Evolutionary conservation across 2,113 vertebrate species (phyloP), one percentile per base, ranked within the genome.

Genomic region (Nansenia antarctica): DNA sequence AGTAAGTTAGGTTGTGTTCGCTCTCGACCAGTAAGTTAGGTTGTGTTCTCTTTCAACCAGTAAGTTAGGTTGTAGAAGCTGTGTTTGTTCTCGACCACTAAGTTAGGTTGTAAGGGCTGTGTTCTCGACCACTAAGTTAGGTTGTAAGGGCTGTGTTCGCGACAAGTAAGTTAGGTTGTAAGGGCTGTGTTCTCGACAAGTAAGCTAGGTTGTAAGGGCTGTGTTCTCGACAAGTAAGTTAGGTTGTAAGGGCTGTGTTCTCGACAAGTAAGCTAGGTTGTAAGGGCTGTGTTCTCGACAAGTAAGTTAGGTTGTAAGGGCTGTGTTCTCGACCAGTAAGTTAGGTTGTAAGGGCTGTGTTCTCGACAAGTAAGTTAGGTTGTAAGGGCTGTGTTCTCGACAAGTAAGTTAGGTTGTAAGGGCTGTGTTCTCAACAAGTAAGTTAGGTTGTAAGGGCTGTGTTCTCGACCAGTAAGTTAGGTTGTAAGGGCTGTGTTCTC

Each of bases 181-280:
- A 97, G 98, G 84, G 95, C 98, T 12, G 82, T 99, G 80, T 99
- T 95, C 1, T 91, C 77, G 97, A 99, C 75, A 88, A 91, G 98
- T 99, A 82, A 90, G 94, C 20, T 34, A 12, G 18, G n/a, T n/a
- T n/a, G n/a, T n/a, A 0, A 97, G 98, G 84, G 95, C 98, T 12
- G 82, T 99, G 80, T 99, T 95, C 1, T 91, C 77, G 97, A 99
- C 75, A 88, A 91, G 98, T 99, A 82, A 90, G 94, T 34, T 34
- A 12, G 18, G n/a, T n/a, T n/a, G n/a, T n/a, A 0, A 97, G 98
- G 84, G 95, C 98, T 12, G 82, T 99, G 80, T 99, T 95, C 1
- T 91, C 77, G 97, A 99, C 75, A 88, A 91, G 98, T 99, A 82
- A 90, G 94, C 20, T 34, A 12, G 18, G n/a, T n/a, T n/a, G n/a